Evolutionary conservation across 2,797 vertebrate genomes (phyloP).

Genomic region (Silurus aristotelis): DNA sequence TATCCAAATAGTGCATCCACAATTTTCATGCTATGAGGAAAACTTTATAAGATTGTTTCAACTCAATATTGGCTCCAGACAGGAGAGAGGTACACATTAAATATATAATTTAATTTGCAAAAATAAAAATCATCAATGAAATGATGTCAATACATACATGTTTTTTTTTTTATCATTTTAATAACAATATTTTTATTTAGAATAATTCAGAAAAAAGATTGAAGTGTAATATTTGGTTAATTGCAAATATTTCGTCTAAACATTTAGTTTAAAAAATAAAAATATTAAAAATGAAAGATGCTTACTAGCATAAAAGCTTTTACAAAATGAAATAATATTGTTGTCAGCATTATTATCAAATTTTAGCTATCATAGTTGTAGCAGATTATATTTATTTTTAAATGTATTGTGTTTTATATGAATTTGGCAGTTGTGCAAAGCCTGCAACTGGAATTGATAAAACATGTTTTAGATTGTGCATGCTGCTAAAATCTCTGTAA

Average conservation of each 20-base stretch:
- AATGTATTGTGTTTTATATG: background rate
- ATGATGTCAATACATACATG: background rate
- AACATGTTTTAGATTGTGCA: background rate
- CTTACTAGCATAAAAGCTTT: background rate
- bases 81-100: background rate
- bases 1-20: background rate
- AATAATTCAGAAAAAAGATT: background rate
- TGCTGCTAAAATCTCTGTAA: constrained; percentile 26
- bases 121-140: background rate
- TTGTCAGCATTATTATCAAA: background rate
- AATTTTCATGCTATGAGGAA: background rate
- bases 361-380: constrained; percentile 24
- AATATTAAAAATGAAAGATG: constrained; percentile 3
- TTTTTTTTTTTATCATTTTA: background rate
- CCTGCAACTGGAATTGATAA: background rate
- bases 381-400: constrained; percentile 24
- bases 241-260: background rate
- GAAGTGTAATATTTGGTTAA: background rate
- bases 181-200: background rate
- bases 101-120: background rate
- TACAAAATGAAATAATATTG: constrained; percentile 16
- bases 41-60: background rate
- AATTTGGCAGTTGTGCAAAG: constrained; percentile 6
- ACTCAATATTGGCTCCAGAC: background rate
- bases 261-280: background rate